phyloP scores from a whole-genome alignment of 2,113 vertebrate species.

The Silurus glanis region DNA sequence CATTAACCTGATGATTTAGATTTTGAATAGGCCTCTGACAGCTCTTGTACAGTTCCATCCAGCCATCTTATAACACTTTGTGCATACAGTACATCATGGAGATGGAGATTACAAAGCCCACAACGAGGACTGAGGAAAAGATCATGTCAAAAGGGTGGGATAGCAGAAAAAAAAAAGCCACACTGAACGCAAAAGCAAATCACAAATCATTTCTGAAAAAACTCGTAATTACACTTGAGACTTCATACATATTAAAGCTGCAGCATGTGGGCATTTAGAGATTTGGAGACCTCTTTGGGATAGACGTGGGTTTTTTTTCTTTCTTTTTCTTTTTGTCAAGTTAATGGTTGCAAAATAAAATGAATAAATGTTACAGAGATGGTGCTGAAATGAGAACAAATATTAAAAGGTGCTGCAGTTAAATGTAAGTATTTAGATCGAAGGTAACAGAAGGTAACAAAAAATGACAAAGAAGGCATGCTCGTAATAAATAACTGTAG shows the following conservation, averaged over 20 bases:
- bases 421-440: too few relatives aligned
- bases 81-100: background rate
- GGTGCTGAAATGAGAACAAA: too few relatives aligned
- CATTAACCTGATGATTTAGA: background rate
- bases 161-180: background rate
- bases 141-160: background rate
- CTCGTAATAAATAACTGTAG: too few relatives aligned
- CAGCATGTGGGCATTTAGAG: background rate
- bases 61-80: background rate
- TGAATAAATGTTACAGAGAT: too few relatives aligned
- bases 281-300: background rate
- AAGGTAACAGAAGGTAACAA: too few relatives aligned
- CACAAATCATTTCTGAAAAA: slow-evolving; percentile 8
- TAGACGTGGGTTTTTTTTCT: too few relatives aligned
- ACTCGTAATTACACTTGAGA: slow-evolving; percentile 6
- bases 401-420: too few relatives aligned
- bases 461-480: too few relatives aligned
- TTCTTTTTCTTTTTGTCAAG: too few relatives aligned
- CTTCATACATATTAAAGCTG: background rate
- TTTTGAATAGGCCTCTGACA: background rate
- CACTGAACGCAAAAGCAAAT: slow-evolving; percentile 2
- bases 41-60: background rate
- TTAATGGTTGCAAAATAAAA: too few relatives aligned
- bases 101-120: background rate
- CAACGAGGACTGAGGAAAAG: background rate